Base-by-base conservation (phyloP, 2,888 invertebrate genomes). In the Eupithecia inturbata region DNA sequence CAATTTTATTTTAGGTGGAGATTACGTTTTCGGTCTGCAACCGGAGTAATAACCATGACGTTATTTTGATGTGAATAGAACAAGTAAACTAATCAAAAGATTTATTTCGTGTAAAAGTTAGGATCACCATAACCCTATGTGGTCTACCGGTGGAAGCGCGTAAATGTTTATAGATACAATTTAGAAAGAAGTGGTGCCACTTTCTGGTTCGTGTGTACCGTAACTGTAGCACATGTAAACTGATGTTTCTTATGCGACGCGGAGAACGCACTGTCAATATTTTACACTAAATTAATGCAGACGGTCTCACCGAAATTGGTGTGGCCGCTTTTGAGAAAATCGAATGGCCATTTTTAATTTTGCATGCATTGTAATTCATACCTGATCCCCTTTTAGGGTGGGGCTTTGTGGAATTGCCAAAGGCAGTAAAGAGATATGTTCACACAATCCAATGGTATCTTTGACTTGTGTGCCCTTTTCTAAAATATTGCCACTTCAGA, bases 241-340 rank as follows among this genome's bases (percentile, higher is more conserved):
- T 91, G 88, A 87, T 87, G 87, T 91, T 92, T 91, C 90, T 93
- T 93, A 93, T 92, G 90, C 87, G 87, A 84, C 39, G 31, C 81
- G 83, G 87, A 87, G 89, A 90, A 90, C 91, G 87, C 63, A 86
- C 89, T 88, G 91, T 88, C 91, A 86, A 92, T 93, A 92, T 92
- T 90, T 93, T 92, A 91, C 87, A 84, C 87, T 85, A 89, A 91
- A 92, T 93, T 92, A 92, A 93, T 93, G 86, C 88, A 85, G 82
- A 81, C 87, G 84, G 84, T 84, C 84, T 83, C 78, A 75, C 87
- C 85, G 84, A 89, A 90, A 88, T 89, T 87, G 88, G 87, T 81
- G 84, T 79, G 81, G 85, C 85, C 82, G 82, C 85, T 85, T 89
- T 85, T 84, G 81, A 81, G 81, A 86, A 85, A 89, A 88, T 86